Base-by-base conservation (phyloP, 2,888 invertebrate species). In the Papilio gigon region DNA sequence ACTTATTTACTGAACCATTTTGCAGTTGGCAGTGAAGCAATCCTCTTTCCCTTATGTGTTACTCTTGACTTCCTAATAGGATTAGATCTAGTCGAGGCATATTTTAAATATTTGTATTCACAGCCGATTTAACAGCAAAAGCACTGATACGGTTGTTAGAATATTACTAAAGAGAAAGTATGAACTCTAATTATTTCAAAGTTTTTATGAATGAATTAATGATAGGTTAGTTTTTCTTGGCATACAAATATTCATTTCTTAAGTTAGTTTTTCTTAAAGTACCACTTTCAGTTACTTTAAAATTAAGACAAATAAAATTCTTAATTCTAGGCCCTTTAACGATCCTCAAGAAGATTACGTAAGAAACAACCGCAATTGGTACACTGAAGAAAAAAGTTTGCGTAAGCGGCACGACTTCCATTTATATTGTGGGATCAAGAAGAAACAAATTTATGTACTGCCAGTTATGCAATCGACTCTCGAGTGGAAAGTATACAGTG, bases 341-440 rank as follows among this genome's bases (percentile, higher is more conserved):
- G 62, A n/a, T 44, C 30, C 53, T 62, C 42, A 27, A 67, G 60
- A 22, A 56, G 62, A 56, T 56, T 56, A 35, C 60, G 27, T 27
- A 37, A 59, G n/a, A 35, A 62, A 67, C 33, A 40, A 47, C 47
- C 44, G 44, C 62, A 63, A 62, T 27, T 53, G 56, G 33, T 8
- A 25, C 56, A 67, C 47, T 37, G 44, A 35, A 37, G 63, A 20
- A 68, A 58, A 58, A 68, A 63, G 20, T 35, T 33, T 22, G 37
- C 44, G 68, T 63, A 68, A 68, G 68, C 68, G 25, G 58, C 68
- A 64, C 64, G 59, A 63, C 47, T 62, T 64, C 68, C 64, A 68
- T 68, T 68, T 64, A 64, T 64, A 59, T 68, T 64, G 68, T 58
- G 58, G 68, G 59, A 68, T 68, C 63, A 63, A 63, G 63, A n/a